Evolutionary conservation across 2,888 invertebrate genomes (phyloP), one percentile per base, ranked within the genome.

Genomic region (Eurois occulta): DNA sequence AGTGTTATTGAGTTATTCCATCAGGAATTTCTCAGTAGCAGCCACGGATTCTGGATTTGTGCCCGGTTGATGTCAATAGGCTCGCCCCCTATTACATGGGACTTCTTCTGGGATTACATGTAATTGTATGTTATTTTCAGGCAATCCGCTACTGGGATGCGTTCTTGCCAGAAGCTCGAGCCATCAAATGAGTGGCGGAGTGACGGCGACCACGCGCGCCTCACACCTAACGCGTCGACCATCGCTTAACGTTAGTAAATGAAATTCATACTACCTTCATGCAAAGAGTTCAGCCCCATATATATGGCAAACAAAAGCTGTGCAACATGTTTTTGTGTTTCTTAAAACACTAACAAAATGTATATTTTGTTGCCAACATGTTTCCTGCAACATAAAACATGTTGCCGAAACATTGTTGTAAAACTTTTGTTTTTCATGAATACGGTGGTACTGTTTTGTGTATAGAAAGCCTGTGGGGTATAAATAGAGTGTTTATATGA

Each of bases 81-180:
- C 41, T 41, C 11, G 41, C 11, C 41, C 41, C 11, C 11, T 41
- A 41, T 41, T 11, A 41, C 11, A 11, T 41, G 11, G 41, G 41
- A 41, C 41, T 41, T 41, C 41, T 41, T 41, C 41, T 41, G 11
- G 41, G 41, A 41, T 11, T 41, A 11, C 41, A 41, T 41, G 41
- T 24, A 18, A 48, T 48, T 21, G 5, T 43, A 41, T 21, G 2
- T 60, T 65, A 18, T 72, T 95, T 94, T 65, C 97, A 99, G 98
- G 97, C 99, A 65, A 98, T 99, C 88, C 98, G 99, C 93, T 98
- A 98, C 94, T 99, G 99, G 99, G 99, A 99, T 95, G 98, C 98
- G 38, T 99, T 99, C 96, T 97, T 99, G 88, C 99, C 99, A 0
- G 99, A 99, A 95, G 99, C 99, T 38, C 98, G 98, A 93, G 98